Conservation (phyloP, 2,797 vertebrate species). For the Spatula versicolor region DNA sequence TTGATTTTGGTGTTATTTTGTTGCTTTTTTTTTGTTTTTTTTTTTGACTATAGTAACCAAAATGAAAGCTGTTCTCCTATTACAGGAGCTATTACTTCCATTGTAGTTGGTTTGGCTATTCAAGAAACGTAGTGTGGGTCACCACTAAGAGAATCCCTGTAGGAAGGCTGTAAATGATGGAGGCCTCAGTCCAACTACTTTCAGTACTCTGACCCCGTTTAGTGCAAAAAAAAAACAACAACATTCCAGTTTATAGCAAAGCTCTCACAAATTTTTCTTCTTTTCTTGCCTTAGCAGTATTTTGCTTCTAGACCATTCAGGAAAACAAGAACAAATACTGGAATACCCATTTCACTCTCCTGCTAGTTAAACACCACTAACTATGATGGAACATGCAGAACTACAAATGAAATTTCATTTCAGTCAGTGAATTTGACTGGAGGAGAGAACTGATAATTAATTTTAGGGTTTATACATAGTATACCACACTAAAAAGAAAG, state of each 20-base stretch:
- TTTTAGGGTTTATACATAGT: background rate
- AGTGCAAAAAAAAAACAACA: background rate
- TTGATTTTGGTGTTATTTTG: background rate
- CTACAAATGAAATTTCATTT: background rate
- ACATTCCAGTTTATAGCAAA: background rate
- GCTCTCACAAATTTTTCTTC: background rate
- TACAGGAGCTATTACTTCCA: background rate
- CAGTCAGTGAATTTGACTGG: background rate
- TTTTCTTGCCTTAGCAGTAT: background rate
- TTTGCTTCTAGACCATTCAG: background rate
- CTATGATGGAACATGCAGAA: background rate
- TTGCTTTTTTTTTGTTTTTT: background rate
- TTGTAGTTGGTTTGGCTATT: background rate
- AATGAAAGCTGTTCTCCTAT: background rate
- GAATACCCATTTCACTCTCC: background rate
- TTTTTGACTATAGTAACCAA: background rate
- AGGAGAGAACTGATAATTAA: background rate
- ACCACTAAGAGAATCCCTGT: background rate
- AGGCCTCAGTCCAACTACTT: background rate
- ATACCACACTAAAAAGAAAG: background rate
- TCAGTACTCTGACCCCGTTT: background rate
- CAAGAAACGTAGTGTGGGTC: background rate
- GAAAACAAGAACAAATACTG: background rate
- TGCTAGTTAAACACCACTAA: background rate
- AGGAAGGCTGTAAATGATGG: background rate